phyloP scores from a whole-genome alignment of 2,797 vertebrate genomes.

The Acanthopagrus latus region DNA sequence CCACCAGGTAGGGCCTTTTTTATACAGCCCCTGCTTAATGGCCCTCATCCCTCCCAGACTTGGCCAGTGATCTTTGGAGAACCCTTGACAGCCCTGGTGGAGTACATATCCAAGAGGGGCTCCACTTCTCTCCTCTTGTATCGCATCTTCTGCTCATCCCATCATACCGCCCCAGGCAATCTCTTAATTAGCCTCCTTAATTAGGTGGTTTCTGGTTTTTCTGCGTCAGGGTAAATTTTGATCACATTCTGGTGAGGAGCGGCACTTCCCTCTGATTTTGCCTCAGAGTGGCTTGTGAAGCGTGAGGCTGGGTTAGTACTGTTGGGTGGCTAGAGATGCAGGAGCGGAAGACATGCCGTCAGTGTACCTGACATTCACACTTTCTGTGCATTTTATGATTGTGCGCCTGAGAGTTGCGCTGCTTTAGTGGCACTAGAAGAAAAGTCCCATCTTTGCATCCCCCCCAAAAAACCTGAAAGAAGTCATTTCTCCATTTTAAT shows the following conservation, averaged over 20 bases:
- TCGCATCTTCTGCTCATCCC: conserved; percentile 61
- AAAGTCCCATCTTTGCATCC: background rate
- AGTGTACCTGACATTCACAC: background rate
- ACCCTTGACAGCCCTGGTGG: conserved; percentile 69
- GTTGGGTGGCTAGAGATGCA: background rate
- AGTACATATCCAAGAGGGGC: conserved; percentile 56
- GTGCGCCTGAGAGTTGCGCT: background rate
- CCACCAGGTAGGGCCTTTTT: conserved; percentile 67
- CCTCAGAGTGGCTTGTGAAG: conserved; percentile 28
- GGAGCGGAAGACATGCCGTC: conserved; percentile 6
- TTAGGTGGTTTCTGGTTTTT: conserved; percentile 74
- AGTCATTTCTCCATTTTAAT: background rate
- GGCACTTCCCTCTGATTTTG: conserved; percentile 47
- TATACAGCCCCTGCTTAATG: conserved; percentile 61
- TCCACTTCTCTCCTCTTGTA: conserved; percentile 66
- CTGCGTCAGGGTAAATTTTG: conserved; percentile 68
- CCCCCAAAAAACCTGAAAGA: background rate
- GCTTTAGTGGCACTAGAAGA: background rate
- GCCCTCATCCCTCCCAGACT: conserved; percentile 66
- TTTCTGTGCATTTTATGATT: background rate
- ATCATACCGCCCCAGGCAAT: conserved; percentile 65
- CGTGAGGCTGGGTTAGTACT: conserved; percentile 8
- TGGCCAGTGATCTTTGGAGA: conserved; percentile 65
- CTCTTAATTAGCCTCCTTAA: conserved; percentile 82
- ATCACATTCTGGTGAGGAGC: conserved; percentile 65